phyloP scores from a whole-genome alignment of 2,797 vertebrate genomes.

The Halcyon badia region DNA sequence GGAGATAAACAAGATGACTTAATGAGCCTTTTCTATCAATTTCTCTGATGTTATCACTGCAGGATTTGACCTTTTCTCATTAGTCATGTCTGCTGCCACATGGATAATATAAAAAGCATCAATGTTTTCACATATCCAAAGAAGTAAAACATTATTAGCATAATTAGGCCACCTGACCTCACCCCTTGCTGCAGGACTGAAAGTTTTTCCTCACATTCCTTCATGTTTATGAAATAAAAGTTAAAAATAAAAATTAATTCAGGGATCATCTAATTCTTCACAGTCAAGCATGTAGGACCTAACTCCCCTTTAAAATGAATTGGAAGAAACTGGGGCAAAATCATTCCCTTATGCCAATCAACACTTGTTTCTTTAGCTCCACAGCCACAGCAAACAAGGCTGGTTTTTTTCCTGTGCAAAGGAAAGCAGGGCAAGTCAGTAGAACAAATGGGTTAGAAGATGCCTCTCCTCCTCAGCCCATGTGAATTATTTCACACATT shows the following conservation, averaged over 20 bases:
- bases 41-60: not conserved
- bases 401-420: not conserved
- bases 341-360: not conserved
- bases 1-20: not conserved
- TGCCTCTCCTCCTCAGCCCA: not conserved
- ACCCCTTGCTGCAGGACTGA: not conserved
- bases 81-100: not conserved
- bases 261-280: not conserved
- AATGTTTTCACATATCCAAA: not conserved
- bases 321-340: not conserved
- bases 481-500: not conserved
- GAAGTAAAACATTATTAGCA: not conserved
- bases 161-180: not conserved
- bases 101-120: not conserved
- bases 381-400: not conserved
- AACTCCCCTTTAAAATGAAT: not conserved
- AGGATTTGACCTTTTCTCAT: not conserved
- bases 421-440: fast-evolving
- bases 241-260: not conserved
- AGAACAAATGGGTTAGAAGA: not conserved
- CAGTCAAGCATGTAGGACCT: not conserved
- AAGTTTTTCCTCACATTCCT: not conserved
- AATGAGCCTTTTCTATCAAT: not conserved
- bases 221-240: not conserved
- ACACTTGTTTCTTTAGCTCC: not conserved